Conservation (phyloP, 2,888 invertebrate genomes). For the Amorpha juglandis region DNA sequence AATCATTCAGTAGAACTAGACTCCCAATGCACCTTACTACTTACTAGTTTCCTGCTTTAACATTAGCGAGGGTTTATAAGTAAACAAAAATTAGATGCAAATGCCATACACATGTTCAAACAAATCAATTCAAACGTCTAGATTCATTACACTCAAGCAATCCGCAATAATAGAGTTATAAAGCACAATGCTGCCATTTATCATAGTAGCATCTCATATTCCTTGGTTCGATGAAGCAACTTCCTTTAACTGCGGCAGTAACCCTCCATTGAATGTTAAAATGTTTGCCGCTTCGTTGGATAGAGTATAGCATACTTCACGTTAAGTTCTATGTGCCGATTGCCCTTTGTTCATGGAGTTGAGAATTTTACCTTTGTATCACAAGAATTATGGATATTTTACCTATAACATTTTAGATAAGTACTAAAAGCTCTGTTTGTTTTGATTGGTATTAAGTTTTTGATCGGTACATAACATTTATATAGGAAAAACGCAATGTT, state of each 20-base stretch:
- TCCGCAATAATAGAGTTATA: slow-evolving; percentile 43
- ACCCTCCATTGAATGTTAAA: slow-evolving; percentile 57
- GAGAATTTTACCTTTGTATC: too few species aligned
- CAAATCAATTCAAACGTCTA: slow-evolving; percentile 2
- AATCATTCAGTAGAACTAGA: neutral
- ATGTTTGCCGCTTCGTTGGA: slow-evolving; percentile 41
- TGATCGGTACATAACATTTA: too few species aligned
- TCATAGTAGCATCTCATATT: slow-evolving; percentile 52
- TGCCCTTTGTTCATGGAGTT: neutral
- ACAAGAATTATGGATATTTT: too few species aligned
- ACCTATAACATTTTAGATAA: too few species aligned
- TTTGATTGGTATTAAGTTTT: too few species aligned
- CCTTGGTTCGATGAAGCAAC: slow-evolving; percentile 45
- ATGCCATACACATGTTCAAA: neutral
- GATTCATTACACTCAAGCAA: neutral
- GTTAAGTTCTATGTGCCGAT: neutral
- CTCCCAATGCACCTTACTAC: neutral
- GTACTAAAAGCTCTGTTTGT: too few species aligned
- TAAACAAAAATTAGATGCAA: neutral
- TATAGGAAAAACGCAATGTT: too few species aligned
- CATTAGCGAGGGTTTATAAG: too few species aligned
- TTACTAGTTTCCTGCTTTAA: too few species aligned
- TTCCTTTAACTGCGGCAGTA: slow-evolving; percentile 40
- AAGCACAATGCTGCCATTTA: slow-evolving; percentile 45
- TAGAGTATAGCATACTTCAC: slow-evolving; percentile 24